These are phyloP conservation scores for Polyploca ridens DNA, from an alignment of 2,888 invertebrate genomes.

Conservation along the genomic window DNA sequence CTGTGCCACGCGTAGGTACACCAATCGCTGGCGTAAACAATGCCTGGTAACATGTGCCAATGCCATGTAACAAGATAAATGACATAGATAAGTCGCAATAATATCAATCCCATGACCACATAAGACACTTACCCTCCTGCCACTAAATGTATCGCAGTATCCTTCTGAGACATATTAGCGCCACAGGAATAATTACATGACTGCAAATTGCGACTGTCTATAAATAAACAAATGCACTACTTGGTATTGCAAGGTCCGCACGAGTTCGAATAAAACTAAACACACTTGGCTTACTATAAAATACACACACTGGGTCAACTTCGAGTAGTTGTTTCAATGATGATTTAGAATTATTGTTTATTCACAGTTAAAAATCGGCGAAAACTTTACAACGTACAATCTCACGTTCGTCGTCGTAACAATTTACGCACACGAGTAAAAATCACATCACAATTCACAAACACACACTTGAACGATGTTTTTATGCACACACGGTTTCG, in stretches of 20 bases:
- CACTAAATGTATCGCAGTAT: conserved; percentile 96
- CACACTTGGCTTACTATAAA: background rate
- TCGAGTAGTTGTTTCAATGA: background rate
- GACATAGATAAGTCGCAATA: conserved; percentile 30
- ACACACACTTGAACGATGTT: conserved; percentile 20
- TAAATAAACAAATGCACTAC: conserved; percentile 83
- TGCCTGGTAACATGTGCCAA: conserved; percentile 58
- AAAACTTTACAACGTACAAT: conserved; percentile 51
- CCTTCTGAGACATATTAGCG: conserved; percentile 89
- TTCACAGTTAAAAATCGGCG: conserved; percentile 37
- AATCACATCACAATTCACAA: conserved; percentile 18
- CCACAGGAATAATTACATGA: conserved; percentile 79
- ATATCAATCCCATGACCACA: conserved; percentile 28
- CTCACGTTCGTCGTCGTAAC: conserved; percentile 45
- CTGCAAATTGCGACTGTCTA: conserved; percentile 80
- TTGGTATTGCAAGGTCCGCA: conserved; percentile 54
- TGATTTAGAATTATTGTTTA: conserved; percentile 32
- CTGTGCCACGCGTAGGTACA: conserved; percentile 47
- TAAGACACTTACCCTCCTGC: conserved; percentile 95
- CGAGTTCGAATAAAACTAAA: conserved; percentile 19
- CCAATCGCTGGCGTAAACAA: conserved; percentile 55
- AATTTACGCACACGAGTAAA: conserved; percentile 42
- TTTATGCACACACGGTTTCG: conserved; percentile 21
- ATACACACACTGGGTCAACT: background rate
- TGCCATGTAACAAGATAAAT: conserved; percentile 36